Conservation (phyloP, 2,888 invertebrate genomes). For the Trachelus tabidus region DNA sequence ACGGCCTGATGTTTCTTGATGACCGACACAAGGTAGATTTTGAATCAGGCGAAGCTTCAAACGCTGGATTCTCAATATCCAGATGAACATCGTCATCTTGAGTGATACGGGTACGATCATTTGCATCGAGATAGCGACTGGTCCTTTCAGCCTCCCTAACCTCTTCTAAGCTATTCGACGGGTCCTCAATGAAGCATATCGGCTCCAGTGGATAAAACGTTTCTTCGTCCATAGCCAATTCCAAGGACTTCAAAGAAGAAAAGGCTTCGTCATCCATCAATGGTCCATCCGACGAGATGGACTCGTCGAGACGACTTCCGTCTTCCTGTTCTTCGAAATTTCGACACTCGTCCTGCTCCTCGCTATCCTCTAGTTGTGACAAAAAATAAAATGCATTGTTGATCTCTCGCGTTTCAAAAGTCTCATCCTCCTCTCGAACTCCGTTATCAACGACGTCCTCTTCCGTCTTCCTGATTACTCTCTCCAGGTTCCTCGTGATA, state of each 20-base stretch:
- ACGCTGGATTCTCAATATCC: slow-evolving; percentile 20
- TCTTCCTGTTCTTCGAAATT: slow-evolving; percentile 5
- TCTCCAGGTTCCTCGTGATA: slow-evolving; percentile 60
- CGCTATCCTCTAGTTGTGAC: slow-evolving; percentile 51
- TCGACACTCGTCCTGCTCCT: slow-evolving; percentile 9
- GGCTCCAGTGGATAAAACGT: slow-evolving; percentile 37
- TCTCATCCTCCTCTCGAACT: slow-evolving; percentile 24
- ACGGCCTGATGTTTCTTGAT: slow-evolving; percentile 18
- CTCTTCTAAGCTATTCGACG: slow-evolving; percentile 1
- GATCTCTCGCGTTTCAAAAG: slow-evolving; percentile 52
- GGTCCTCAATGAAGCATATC: slow-evolving; percentile 25
- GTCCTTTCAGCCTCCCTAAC: background rate
- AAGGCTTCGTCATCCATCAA: slow-evolving; percentile 8
- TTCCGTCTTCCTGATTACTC: slow-evolving; percentile 45
- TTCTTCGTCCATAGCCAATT: background rate
- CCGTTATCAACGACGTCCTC: background rate
- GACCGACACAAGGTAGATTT: slow-evolving; percentile 1
- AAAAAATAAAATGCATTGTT: slow-evolving; percentile 59
- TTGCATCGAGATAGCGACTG: background rate
- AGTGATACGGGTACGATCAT: background rate
- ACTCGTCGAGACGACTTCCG: slow-evolving; percentile 14
- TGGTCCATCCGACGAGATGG: slow-evolving; percentile 15
- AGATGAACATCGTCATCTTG: background rate
- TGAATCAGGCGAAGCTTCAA: slow-evolving; percentile 20
- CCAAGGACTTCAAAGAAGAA: background rate